Evolutionary conservation across 1,140 invertebrate genomes (phyloP).

Genomic region (Helicoverpa armigera): DNA sequence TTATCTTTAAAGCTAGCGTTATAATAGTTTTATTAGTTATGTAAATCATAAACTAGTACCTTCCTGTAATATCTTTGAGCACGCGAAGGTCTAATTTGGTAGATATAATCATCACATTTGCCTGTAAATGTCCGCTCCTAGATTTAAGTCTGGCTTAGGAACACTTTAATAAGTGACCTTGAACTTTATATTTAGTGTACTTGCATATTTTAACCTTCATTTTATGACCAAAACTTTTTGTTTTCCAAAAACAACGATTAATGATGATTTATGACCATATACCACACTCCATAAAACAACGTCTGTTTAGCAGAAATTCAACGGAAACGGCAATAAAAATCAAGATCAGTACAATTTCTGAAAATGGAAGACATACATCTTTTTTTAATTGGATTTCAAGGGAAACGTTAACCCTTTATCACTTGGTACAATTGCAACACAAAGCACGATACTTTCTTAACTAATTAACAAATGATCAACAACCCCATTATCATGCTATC

Average conservation of each 20-base stretch:
- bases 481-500: no score
- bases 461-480: no score
- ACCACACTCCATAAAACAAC: background rate
- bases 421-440: background rate
- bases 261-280: no score
- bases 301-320: background rate
- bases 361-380: conserved; percentile 10
- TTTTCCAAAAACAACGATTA: background rate
- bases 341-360: background rate
- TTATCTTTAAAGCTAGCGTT: conserved; percentile 15
- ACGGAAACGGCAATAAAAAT: background rate
- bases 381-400: conserved; percentile 11
- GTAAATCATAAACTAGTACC: conserved; percentile 15
- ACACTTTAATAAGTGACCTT: conserved; percentile 2
- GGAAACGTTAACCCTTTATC: background rate
- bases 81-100: conserved; percentile 34
- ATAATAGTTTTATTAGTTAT: conserved; percentile 23
- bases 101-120: conserved; percentile 16
- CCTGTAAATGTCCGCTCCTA: conserved; percentile 26
- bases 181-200: no score
- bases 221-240: background rate
- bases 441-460: background rate
- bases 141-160: conserved; percentile 22
- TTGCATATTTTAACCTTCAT: background rate
- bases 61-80: conserved; percentile 14